Evolutionary conservation across 2,113 vertebrate genomes (phyloP), one percentile per base, ranked within the genome.

Genomic region (Hoplias malabaricus): DNA sequence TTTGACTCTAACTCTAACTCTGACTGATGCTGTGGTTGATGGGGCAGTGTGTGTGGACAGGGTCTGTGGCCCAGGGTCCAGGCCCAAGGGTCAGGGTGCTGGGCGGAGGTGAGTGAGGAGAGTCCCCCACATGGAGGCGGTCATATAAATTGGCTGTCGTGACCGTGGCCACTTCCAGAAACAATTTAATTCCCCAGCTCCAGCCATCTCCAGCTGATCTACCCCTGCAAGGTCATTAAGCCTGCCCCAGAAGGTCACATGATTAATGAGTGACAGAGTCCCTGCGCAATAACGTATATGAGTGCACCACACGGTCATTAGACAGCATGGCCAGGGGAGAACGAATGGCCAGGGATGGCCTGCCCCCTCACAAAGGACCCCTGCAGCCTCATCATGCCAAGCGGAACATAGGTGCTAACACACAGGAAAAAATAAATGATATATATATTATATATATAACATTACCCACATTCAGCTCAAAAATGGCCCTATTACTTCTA

Each of bases 141-240:
- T 90, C 89, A 92, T 96, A 95, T 96, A 96, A 97, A 96, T 95
- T 94, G 93, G 94, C 95, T 95, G 94, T 94, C 94, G 95, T 97
- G 96, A 96, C 96, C 95, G 93, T 95, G 95, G 96, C 95, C 95
- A 96, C 96, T 96, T 95, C 95, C 94, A 96, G 95, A 97, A 97
- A 98, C 96, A 96, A 96, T 98, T 98, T 95, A 96, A 98, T 97
- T 97, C 95, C 92, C 93, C 92, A 93, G 96, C 95, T 95, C 87
- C 93, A 94, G 94, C 95, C 95, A 96, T 96, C 96, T 94, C 94
- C 94, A 96, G 95, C 95, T 99, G 97, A 99, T 99, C 96, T 98
- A 95, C 95, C 95, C 95, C 96, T 96, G 95, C 97, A 97, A 99
- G 96, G 98, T 99, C 96, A 98, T 98, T 98, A 98, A 96, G 95